Evolutionary conservation across 23 tunicate species (phyloP), one percentile per base, ranked within the genome.

Genomic region (Aplidium turbinatum): DNA sequence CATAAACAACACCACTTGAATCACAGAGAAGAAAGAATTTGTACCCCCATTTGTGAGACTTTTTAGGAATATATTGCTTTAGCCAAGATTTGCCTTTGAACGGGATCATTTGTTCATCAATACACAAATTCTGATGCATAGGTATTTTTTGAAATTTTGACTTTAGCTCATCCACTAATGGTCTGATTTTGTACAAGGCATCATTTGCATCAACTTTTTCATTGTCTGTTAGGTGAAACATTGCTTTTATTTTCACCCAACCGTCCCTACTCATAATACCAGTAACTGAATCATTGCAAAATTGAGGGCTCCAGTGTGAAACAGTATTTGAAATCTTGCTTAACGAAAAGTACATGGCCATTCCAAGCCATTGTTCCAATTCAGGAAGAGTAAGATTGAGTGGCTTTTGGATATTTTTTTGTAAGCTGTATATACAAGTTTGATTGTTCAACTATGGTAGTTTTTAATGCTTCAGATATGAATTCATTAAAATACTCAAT

Each of bases 41-140:
- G 36, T 60, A 60, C 5, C 36, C 67, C 35, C 67, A 60, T n/a
- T 31, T 26, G 36, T 27, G 67, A 26, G 35, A 38, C 31, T 60
- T 60, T 24, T 60, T 60, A 5, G 67, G 67, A 4, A 60, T 60
- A 38, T 60, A 60, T 60, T 60, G 36, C 35, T 60, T 60, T 60
- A 60, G 5, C 35, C 67, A 26, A 4, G 35, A 24, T 60, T 29
- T 60, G 4, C 67, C 73, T 52, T 67, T 67, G 54, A 67, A 67
- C 13, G 73, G 73, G 18, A 35, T 21, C 54, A 67, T 67, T 36
- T 67, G 73, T 36, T 67, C 73, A 36, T 67, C 73, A 18, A 67
- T 40, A 52, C 52, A 67, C 54, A 38, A 40, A n/a, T 36, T 35
- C 23, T 67, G n/a, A 6, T 26, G 9, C 67, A 60, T 60, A 4